Base-by-base conservation (phyloP, 2,113 vertebrate species). In the Charina bottae region DNA sequence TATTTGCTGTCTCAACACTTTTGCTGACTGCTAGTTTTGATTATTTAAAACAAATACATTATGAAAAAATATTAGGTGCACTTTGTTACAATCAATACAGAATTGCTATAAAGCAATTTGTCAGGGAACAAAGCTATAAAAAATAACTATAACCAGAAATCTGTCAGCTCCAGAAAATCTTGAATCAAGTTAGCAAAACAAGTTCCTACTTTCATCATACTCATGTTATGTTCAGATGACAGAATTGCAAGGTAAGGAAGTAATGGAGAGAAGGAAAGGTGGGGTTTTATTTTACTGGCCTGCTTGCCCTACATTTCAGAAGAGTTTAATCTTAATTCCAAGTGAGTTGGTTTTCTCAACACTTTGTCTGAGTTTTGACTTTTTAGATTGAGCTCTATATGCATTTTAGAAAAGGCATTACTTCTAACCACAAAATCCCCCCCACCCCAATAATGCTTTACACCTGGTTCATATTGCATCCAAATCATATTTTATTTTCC, bases 251-350 rank as follows among this genome's bases (percentile, higher is more conserved):
- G 83, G 42, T 92, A 92, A 64, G 23, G 46, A 60, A 85, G 56
- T 89, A 26, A 46, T 7, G 60, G 24, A 54, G 11, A 42, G 55
- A 59, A 59, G 23, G 89, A 95, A 95, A 94, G n/a, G 72, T 8
- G n/a, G 54, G 78, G 87, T 93, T 94, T 3, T 0, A 46, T 89
- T 93, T 90, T 93, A 64, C 83, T 96, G 83, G 83, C 28, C n/a
- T 62, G 87, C 46, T 53, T 15, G 72, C 2, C 62, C 89, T 84
- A n/a, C n/a, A 26, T 91, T 90, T 54, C 23, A 26, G 26, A 64
- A 59, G 13, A 87, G 49, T 53, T 49, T 59, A 59, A 59, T 88
- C 58, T 64, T 72, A 64, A 92, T 62, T 55, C 0, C 62, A 15
- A 88, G 3, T 85, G 55, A 85, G 91, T 62, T 54, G 0, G 42